Evolutionary conservation across 2,797 vertebrate genomes (phyloP).

Genomic region (Trachops cirrhosus): DNA sequence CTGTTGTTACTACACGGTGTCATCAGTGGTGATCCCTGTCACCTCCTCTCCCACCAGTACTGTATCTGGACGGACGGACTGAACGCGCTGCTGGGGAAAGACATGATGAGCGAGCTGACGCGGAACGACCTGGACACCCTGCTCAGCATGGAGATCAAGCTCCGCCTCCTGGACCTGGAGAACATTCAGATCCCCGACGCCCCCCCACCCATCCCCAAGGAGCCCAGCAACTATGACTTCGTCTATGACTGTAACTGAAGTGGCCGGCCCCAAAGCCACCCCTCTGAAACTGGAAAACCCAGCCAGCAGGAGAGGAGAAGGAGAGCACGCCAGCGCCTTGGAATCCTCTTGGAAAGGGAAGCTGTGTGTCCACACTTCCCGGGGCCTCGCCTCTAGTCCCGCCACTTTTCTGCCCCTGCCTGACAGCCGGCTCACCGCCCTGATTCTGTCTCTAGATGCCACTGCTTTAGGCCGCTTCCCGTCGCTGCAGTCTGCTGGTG

Average conservation of each 20-base stretch:
- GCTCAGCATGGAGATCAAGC: constrained; percentile 99
- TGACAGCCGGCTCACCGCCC: constrained; percentile 59
- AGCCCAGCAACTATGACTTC: constrained; percentile 99
- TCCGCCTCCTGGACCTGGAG: constrained; percentile 98
- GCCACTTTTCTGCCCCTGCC: constrained; percentile 40
- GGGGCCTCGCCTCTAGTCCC: constrained; percentile 48
- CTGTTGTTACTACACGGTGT: accelerated
- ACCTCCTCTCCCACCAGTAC: constrained; percentile 85
- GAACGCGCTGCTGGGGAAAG: constrained; percentile 97
- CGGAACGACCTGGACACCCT: constrained; percentile 97
- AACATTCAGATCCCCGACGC: constrained; percentile 99
- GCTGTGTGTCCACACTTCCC: constrained; percentile 40
- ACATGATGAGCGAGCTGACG: constrained; percentile 98
- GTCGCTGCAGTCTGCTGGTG: constrained; percentile 27
- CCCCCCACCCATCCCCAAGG: constrained; percentile 98
- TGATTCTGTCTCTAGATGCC: constrained; percentile 65
- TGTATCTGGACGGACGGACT: constrained; percentile 99
- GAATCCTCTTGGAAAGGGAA: constrained; percentile 62
- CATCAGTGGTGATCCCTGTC: neutral
- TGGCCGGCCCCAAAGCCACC: constrained; percentile 80
- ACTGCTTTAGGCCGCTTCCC: constrained; percentile 76
- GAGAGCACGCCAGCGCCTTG: constrained; percentile 63
- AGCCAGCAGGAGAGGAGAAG: constrained; percentile 80
- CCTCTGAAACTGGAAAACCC: constrained; percentile 87
- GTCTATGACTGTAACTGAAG: constrained; percentile 99